Base-by-base conservation (phyloP, 2,113 vertebrate genomes). In the Mystacornis crossleyi region DNA sequence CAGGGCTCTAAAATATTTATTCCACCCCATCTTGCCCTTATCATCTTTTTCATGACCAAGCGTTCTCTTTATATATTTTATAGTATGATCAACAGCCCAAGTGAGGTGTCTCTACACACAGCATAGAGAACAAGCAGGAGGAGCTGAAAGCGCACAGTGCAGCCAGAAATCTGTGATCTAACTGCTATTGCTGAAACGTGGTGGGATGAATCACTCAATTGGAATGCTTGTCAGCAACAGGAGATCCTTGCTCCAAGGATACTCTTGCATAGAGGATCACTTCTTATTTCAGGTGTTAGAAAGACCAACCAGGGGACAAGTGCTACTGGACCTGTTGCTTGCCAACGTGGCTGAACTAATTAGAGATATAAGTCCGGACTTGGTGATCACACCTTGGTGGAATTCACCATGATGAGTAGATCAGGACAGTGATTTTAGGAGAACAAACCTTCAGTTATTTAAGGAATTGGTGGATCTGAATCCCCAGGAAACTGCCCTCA, bases 131-230 rank as follows among this genome's bases (percentile, higher is more conserved):
- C 8, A 36, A 43, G 36, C 20, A 66, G 60, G 10, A 64, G 9
- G 12, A 84, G 9, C 9, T 25, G 64, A 83, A 81, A 90, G 15
- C 6, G 18, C 20, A 14, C 33, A 42, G 20, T 18, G 23, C 7
- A 67, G 13, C 2, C 12, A 60, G 45, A 81, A 79, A 74, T 43
- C 51, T 71, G 14, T 5, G 3, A 57, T 75, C 25, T n/a, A 45
- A 77, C 45, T 5, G 0, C 13, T 67, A 1, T 7, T 75, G 8
- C 19, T 75, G 34, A 31, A 67, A 77, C 1, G 1, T 7, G 3
- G 8, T 42, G 34, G 47, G 57, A 24, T 7, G 6, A 81, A 38
- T 69, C 23, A 47, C 12, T 60, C 4, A 4, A 3, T 1, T 42
- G 50, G 26, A 78, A 53, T 29, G 33, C 10, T 33, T 53, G 18